A percentile compares a stretch with the other conserved stretches of the same genome.
Conservation (phyloP, 2,113 vertebrate genomes). For the Empidonax traillii region DNA sequence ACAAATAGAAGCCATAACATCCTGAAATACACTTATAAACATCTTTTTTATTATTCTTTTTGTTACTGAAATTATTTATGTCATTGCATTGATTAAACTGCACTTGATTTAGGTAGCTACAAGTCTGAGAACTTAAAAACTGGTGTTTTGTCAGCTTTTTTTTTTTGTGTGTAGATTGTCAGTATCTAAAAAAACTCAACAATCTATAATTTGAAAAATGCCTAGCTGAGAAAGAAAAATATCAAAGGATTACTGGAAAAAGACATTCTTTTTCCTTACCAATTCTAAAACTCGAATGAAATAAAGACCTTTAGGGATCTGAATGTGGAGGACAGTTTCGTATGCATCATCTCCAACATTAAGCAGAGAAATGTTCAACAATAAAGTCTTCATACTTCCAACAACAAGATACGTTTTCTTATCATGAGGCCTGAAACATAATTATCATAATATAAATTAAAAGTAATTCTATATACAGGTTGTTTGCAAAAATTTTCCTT, state of each 20-base stretch:
- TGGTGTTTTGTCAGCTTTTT: not conserved
- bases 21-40: not conserved
- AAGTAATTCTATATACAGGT: not conserved
- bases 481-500: not conserved
- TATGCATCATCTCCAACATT: conserved; percentile 92
- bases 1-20: not conserved
- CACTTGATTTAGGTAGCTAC: not conserved
- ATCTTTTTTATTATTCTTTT: not conserved
- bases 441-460: not conserved
- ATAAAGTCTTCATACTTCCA: conserved; percentile 81
- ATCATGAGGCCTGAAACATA: conserved; percentile 75
- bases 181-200: not conserved
- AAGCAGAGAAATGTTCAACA: conserved; percentile 80
- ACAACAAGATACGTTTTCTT: conserved; percentile 83
- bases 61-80: not conserved
- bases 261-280: conserved; percentile 72
- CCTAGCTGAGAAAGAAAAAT: not conserved
- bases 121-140: not conserved
- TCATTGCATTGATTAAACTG: not conserved
- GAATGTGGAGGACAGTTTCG: conserved; percentile 80
- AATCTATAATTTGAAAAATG: not conserved
- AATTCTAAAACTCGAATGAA: conserved; percentile 85
- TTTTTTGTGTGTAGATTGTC: not conserved
- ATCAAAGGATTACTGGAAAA: not conserved
- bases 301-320: conserved; percentile 84